Base-by-base conservation (phyloP, 1,140 invertebrate species). In the Wiebesia pumilae region DNA sequence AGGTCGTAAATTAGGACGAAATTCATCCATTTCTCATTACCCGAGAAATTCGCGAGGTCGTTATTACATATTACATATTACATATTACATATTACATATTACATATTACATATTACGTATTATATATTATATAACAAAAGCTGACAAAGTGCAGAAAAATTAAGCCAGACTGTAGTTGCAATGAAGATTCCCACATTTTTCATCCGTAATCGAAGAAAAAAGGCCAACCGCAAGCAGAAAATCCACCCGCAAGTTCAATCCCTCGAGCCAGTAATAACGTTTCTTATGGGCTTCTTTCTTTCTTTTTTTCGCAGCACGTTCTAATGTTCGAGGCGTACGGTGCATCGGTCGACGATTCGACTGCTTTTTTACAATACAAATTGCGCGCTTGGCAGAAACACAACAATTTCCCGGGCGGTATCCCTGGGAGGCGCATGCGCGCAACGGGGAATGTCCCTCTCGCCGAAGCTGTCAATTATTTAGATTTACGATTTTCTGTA, bases 401-500 rank as follows among this genome's bases (percentile, higher is more conserved):
- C 54, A 80, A 80, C 78, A 80, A 62, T 80, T 80, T 80, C 54
- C 78, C 65, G 65, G 35, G 51, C 54, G 6, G 27, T 69, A 78
- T 75, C 73, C 88, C 33, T 10, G 21, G 47, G 80, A 43, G 38
- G 58, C 58, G 40, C 54, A 77, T 47, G 58, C 47, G 54, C 84
- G 14, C 51, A 30, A 43, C 30, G 1, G 30, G 24, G 80, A 69
- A 83, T 83, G 85, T 83, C 81, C 81, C 62, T 79, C 58, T 79
- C 65, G 54, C 81, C 81, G 86, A 82, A 89, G 87, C 90, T 91
- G 90, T 91, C 90, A 91, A 91, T 91, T 91, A 91, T 89, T 90
- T 90, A 90, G 90, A 91, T 91, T 91, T 91, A 91, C 89, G 90
- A 91, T 90, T 86, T 88, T 83, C 79, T 65, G 78, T 51, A 51